Percentiles rank a stretch among this genome's conserved stretches.
phyloP scores from a whole-genome alignment of 2,113 vertebrate genomes.

The Strigops habroptila region DNA sequence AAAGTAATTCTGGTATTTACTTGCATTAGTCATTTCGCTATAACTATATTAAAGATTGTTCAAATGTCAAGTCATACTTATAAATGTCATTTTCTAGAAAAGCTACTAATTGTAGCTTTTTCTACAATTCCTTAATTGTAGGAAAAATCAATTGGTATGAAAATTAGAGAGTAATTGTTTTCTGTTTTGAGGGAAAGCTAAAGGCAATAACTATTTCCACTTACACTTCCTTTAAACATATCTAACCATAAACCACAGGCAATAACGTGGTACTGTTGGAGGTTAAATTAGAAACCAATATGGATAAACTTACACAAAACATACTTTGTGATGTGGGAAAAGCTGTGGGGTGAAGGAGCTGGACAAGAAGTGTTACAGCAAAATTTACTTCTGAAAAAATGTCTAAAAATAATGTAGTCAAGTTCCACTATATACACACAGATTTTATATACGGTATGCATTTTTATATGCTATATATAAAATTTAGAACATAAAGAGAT shows the following conservation, averaged over 20 bases:
- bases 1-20: not conserved
- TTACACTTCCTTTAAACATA: constrained; percentile 52
- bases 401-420: not conserved
- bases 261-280: constrained; percentile 26
- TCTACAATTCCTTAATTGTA: not conserved
- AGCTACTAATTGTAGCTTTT: not conserved
- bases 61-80: not conserved
- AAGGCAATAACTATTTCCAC: constrained; percentile 42
- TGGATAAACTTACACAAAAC: not conserved
- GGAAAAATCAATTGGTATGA: not conserved
- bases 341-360: not conserved
- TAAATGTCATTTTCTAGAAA: not conserved
- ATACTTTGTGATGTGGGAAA: not conserved
- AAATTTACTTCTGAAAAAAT: not conserved
- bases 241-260: constrained; percentile 64
- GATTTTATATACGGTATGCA: not conserved
- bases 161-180: not conserved
- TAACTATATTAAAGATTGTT: constrained; percentile 2
- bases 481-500: not conserved
- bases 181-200: constrained; percentile 39
- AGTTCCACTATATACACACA: not conserved
- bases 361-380: not conserved
- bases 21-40: not conserved
- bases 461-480: not conserved
- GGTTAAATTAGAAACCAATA: constrained; percentile 22